Conservation (phyloP, 2,888 invertebrate species). For the Ophonus ardosiacus region DNA sequence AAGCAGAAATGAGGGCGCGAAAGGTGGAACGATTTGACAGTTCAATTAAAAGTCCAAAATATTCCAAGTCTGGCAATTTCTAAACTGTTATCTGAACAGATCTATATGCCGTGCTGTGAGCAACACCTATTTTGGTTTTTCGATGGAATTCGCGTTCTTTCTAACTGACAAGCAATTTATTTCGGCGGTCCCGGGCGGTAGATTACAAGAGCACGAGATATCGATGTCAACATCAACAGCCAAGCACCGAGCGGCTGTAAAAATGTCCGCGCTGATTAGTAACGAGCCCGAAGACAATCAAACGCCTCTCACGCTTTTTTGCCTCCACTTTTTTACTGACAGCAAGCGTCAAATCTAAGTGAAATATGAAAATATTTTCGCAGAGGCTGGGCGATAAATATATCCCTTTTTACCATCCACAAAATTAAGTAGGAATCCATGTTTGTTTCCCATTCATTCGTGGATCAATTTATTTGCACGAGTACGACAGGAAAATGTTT, state of each 20-base stretch:
- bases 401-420: no score
- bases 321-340: constrained; percentile 16
- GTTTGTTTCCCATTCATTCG: no score
- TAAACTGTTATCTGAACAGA: constrained; percentile 59
- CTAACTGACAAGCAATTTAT: constrained; percentile 62
- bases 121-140: constrained; percentile 62
- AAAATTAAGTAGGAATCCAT: no score
- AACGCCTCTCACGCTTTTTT: constrained; percentile 40
- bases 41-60: constrained; percentile 59
- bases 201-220: constrained; percentile 59
- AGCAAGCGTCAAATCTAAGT: constrained; percentile 39
- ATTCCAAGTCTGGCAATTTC: constrained; percentile 53
- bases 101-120: constrained; percentile 47
- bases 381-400: not conserved
- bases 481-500: no score
- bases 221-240: constrained; percentile 49
- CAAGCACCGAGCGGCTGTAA: constrained; percentile 44
- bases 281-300: constrained; percentile 55
- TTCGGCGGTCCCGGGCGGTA: constrained; percentile 58
- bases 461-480: no score
- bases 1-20: not conserved
- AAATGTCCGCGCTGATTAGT: constrained; percentile 52
- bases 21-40: constrained; percentile 53
- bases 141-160: constrained; percentile 62
- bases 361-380: constrained; percentile 37